Conservation (phyloP, 2,888 invertebrate species). For the Trachelus tabidus region DNA sequence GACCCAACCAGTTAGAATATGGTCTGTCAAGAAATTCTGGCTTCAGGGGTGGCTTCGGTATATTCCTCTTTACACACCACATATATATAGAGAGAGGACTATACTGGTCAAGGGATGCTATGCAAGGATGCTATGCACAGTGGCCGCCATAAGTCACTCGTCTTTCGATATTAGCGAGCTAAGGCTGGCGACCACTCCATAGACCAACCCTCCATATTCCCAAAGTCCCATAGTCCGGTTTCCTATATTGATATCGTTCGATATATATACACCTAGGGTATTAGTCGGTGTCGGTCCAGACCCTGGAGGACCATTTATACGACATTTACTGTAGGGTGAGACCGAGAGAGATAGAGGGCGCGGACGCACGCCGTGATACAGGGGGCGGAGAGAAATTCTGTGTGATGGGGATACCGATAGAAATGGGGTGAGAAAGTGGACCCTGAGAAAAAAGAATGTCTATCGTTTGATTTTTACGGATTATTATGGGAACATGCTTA, state of each 20-base stretch:
- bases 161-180: slow-evolving; percentile 56
- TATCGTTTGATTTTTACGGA: slow-evolving; percentile 49
- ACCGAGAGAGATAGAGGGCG: neutral
- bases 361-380: neutral
- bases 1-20: neutral
- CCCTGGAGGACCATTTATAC: slow-evolving; percentile 53
- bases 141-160: slow-evolving; percentile 54
- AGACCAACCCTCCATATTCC: slow-evolving; percentile 12
- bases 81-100: neutral
- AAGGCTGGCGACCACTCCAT: slow-evolving; percentile 21
- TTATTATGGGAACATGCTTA: slow-evolving; percentile 13
- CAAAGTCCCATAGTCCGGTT: slow-evolving; percentile 35
- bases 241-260: slow-evolving; percentile 51
- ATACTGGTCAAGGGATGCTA: neutral
- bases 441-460: slow-evolving; percentile 35
- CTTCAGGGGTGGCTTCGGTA: neutral
- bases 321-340: slow-evolving; percentile 42
- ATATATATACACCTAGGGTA: slow-evolving; percentile 30
- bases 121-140: slow-evolving; percentile 1
- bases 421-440: neutral
- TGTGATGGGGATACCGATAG: neutral
- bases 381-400: neutral
- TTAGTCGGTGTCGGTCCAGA: slow-evolving; percentile 49
- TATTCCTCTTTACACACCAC: neutral
- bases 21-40: neutral